Evolutionary conservation across 2,888 invertebrate genomes (phyloP), one percentile per base, ranked within the genome.

Genomic region (Acleris cristana): DNA sequence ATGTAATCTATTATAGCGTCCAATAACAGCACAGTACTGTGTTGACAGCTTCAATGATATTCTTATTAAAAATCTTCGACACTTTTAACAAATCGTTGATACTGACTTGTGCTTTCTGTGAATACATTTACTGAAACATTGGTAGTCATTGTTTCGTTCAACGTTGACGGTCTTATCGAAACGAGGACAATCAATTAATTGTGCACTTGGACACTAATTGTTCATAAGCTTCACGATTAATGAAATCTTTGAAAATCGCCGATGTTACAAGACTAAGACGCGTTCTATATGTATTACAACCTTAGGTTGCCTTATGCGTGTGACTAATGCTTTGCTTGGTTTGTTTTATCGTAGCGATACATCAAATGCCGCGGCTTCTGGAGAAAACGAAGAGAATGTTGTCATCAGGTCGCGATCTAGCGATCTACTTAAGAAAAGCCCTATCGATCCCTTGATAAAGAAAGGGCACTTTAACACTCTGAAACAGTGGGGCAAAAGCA

Each of bases 401-500:
- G 95, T 93, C 85, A 93, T 93, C 81, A 93, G 96, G 81, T 96
- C 96, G 83, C 94, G 95, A 82, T 96, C 96, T 83, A 96, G 96
- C 81, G 97, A 97, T 84, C 92, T 96, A 75, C 94, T 97, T 84
- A 95, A 95, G 86, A 95, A 95, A 88, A 94, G 94, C 73, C 94
- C 95, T 53, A 93, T 94, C 57, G 95, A 95, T 75, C 91, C 87
- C 55, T 79, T 87, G 62, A 81, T 84, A 68, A 93, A 93, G 81
- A 92, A 92, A 72, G 95, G 96, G 56, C 96, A 96, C 81, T 96
- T 97, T 85, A 96, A 96, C 84, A 96, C 96, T 30, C 88, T 97
- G 65, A 97, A 96, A 85, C 96, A 96, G 82, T 97, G 97, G 97
- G 96, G 97, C 66, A 95, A 95, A 82, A 96, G 95, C 77, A 94